A percentile compares a stretch with the other conserved stretches of the same genome.
Evolutionary conservation across 2,113 vertebrate species (phyloP).

Genomic region (Pagrus major): DNA sequence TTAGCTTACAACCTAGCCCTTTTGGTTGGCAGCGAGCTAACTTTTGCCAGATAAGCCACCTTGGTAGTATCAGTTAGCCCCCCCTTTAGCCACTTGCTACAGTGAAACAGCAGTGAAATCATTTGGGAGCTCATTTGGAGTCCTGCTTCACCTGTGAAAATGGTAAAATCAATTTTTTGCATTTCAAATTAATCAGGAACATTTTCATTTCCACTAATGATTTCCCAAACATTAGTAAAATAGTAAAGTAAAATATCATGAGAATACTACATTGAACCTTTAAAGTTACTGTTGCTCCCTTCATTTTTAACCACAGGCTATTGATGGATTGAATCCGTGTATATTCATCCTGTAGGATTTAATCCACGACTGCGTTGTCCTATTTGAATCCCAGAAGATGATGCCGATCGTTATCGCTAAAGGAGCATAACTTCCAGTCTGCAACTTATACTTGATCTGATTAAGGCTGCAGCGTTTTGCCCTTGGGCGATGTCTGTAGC

Average conservation of each 20-base stretch:
- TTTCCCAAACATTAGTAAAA: not conserved
- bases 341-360: constrained; percentile 6
- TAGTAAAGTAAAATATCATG: not conserved
- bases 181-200: not conserved
- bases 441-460: constrained; percentile 74
- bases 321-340: constrained; percentile 14
- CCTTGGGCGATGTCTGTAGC: constrained; percentile 73
- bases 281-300: not conserved
- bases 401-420: constrained; percentile 57
- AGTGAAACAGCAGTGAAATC: not conserved
- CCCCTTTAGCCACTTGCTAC: too few species aligned
- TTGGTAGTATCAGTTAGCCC: not conserved
- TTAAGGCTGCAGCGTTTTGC: constrained; percentile 67
- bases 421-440: constrained; percentile 69
- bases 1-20: not conserved
- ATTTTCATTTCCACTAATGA: not conserved
- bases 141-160: not conserved
- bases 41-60: not conserved
- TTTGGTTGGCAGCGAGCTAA: not conserved
- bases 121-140: constrained; percentile 13
- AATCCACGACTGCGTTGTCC: constrained; percentile 30
- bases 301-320: not conserved
- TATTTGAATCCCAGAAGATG: constrained; percentile 50
- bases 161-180: not conserved
- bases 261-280: not conserved